Evolutionary conservation across 2,797 vertebrate genomes (phyloP).

Genomic region (Danio choprae): DNA sequence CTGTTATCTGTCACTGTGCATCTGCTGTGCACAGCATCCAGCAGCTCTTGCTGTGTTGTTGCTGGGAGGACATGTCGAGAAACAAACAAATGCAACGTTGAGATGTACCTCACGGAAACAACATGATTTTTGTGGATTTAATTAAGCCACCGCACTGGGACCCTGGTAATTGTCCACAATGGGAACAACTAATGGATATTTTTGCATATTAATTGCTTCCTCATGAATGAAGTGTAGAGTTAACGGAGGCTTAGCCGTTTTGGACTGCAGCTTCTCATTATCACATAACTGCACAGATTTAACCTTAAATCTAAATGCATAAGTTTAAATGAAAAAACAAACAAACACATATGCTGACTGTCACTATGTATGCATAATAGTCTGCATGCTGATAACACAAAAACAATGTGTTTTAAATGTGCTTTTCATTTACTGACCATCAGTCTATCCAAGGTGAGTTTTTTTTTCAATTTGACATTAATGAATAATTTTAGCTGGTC

Average conservation of each 20-base stretch:
- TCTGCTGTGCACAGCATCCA: slow-evolving; percentile 42
- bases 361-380: background rate
- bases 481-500: too few species aligned
- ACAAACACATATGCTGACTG: background rate
- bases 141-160: slow-evolving; percentile 51
- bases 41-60: slow-evolving; percentile 47
- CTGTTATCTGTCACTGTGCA: slow-evolving; percentile 21
- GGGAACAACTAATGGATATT: slow-evolving; percentile 39
- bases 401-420: background rate
- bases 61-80: slow-evolving; percentile 36
- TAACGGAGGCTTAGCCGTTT: slow-evolving; percentile 21
- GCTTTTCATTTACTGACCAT: too few species aligned
- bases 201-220: slow-evolving; percentile 34
- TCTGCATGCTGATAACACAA: background rate
- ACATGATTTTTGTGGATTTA: slow-evolving; percentile 48
- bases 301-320: slow-evolving; percentile 1
- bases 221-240: slow-evolving; percentile 24
- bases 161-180: slow-evolving; percentile 54
- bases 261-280: slow-evolving; percentile 25
- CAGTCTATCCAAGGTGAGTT: too few species aligned
- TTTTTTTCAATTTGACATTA: too few species aligned
- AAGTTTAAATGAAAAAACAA: background rate
- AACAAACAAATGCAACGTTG: slow-evolving; percentile 51
- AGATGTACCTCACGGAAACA: slow-evolving; percentile 46
- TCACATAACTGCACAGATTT: slow-evolving; percentile 1